Evolutionary conservation across 2,113 vertebrate species (phyloP).

Genomic region (Oryzias javanicus): DNA sequence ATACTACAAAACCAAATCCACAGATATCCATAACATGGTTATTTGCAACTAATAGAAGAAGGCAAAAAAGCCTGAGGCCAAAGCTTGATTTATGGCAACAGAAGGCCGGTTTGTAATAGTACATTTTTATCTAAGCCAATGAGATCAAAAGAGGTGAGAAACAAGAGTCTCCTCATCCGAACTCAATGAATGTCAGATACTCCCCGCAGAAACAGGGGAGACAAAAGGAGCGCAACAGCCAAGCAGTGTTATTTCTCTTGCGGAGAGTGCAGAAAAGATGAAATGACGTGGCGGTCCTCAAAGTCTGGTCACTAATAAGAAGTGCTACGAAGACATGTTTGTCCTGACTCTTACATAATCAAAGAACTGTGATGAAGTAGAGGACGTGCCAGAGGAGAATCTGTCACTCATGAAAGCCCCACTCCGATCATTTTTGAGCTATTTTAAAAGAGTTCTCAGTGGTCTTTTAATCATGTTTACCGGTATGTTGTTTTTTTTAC

Average conservation of each 20-base stretch:
- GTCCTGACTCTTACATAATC: slow-evolving; percentile 53
- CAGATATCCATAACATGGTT: slow-evolving; percentile 11
- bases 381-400: slow-evolving; percentile 42
- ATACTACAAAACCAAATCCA: slow-evolving; percentile 15
- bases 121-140: slow-evolving; percentile 8
- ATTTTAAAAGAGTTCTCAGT: no score
- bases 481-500: no score
- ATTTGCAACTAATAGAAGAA: slow-evolving; percentile 15
- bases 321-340: slow-evolving; percentile 31
- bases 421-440: no score
- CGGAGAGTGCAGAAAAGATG: slow-evolving; percentile 21
- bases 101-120: slow-evolving; percentile 5
- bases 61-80: background rate
- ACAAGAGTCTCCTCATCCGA: slow-evolving; percentile 2
- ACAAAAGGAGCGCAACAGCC: slow-evolving; percentile 15
- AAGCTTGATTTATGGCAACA: background rate
- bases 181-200: slow-evolving; percentile 31
- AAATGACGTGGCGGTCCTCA: slow-evolving; percentile 31
- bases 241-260: background rate
- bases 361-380: slow-evolving; percentile 38
- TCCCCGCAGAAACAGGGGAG: slow-evolving; percentile 6
- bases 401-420: slow-evolving; percentile 40
- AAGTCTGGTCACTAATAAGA: slow-evolving; percentile 43
- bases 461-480: no score
- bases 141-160: slow-evolving; percentile 1